phyloP scores from a whole-genome alignment of 2,888 invertebrate genomes.

The Cantharis lateralis region DNA sequence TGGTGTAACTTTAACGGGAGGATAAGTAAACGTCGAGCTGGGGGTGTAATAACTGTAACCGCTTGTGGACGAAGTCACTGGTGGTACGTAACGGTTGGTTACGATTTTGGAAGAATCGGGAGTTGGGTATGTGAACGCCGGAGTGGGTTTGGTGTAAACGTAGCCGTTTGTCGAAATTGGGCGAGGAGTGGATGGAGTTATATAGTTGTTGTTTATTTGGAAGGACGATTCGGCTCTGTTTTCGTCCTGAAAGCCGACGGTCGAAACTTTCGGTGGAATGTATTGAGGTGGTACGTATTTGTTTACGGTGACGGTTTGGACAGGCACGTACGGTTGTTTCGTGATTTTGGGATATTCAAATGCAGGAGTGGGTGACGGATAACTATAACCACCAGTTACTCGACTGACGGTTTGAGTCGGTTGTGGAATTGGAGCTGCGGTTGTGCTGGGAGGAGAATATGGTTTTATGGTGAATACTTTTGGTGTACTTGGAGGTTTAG shows the following conservation, averaged over 20 bases:
- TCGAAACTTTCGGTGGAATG: neutral
- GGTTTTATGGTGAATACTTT: neutral
- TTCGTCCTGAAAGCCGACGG: neutral
- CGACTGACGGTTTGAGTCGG: neutral
- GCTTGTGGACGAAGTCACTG: slow-evolving; percentile 13
- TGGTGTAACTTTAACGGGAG: neutral
- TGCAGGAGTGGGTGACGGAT: slow-evolving; percentile 8
- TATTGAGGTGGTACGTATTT: neutral
- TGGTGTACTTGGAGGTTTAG: neutral
- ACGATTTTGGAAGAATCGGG: slow-evolving; percentile 6
- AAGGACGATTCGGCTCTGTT: neutral
- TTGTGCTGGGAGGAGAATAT: neutral
- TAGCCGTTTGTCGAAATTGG: neutral
- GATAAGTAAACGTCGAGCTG: slow-evolving; percentile 26
- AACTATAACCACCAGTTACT: slow-evolving; percentile 6
- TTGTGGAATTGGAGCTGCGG: neutral
- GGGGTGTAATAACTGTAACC: slow-evolving; percentile 41
- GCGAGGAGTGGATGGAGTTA: neutral
- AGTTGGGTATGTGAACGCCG: neutral
- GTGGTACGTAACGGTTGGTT: slow-evolving; percentile 16
- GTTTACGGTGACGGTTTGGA: neutral
- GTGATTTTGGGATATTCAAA: slow-evolving; percentile 1
- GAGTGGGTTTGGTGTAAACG: neutral
- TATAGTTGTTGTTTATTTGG: neutral
- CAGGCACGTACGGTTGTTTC: neutral